Conservation (phyloP, 2,113 vertebrate genomes). For the Nycticebus coucang region DNA sequence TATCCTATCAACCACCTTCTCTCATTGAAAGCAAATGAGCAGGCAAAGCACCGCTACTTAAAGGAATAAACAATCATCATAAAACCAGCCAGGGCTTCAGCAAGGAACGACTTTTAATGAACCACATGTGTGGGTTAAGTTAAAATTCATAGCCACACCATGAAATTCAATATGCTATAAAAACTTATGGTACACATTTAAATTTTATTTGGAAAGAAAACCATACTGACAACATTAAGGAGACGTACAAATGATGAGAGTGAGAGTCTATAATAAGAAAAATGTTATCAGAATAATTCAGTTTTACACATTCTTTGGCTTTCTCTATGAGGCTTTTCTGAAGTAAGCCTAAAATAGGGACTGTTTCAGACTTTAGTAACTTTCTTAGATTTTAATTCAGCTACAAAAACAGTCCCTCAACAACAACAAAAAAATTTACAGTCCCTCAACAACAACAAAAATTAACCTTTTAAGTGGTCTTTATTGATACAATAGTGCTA, state of each 20-base stretch:
- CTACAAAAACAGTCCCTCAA: background rate
- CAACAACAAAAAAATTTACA: background rate
- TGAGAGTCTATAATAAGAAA: background rate
- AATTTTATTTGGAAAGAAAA: conserved; percentile 63
- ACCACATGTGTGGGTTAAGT: background rate
- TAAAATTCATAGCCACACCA: conserved; percentile 36
- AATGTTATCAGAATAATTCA: background rate
- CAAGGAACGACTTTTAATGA: conserved; percentile 5
- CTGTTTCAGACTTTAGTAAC: background rate
- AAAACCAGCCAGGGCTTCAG: background rate
- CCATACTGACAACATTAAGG: background rate
- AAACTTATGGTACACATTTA: conserved; percentile 42
- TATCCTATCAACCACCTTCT: background rate
- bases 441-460: background rate
- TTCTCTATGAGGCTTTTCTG: background rate
- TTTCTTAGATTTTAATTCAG: conserved; percentile 37
- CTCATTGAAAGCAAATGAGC: background rate
- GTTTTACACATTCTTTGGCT: background rate
- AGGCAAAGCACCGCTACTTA: background rate
- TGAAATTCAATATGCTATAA: conserved; percentile 57
- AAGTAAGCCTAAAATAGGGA: background rate
- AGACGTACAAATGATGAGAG: background rate
- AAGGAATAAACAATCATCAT: background rate
- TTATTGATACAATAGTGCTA: background rate
- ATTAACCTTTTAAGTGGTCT: background rate